Evolutionary conservation across 2,113 vertebrate species (phyloP).

Genomic region (Gorsachius goisagi): DNA sequence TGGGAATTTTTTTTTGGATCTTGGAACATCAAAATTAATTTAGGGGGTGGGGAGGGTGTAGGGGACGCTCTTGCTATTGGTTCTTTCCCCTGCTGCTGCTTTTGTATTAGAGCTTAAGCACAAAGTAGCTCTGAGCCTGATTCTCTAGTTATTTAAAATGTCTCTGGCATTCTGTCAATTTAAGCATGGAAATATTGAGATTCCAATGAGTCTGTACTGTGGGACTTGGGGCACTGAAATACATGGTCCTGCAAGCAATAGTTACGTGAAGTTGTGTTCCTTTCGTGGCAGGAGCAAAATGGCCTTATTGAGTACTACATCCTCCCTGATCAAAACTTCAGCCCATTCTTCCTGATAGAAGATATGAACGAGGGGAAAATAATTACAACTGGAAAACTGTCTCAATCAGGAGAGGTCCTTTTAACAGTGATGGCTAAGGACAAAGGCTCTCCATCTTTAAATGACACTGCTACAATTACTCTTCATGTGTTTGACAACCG

Average conservation of each 20-base stretch:
- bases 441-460: constrained; percentile 58
- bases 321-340: background rate
- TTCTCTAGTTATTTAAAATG: background rate
- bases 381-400: constrained; percentile 50
- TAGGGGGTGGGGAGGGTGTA: no score
- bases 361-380: constrained; percentile 41
- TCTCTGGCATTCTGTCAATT: background rate
- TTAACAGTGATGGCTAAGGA: constrained; percentile 61
- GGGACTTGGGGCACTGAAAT: background rate
- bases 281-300: constrained; percentile 49
- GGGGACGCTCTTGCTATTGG: background rate
- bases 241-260: background rate
- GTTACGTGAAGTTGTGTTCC: background rate
- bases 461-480: constrained; percentile 5
- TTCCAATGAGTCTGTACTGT: background rate
- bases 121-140: background rate
- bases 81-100: background rate
- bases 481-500: constrained; percentile 40
- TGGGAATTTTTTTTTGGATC: background rate
- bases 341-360: constrained; percentile 48
- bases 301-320: constrained; percentile 55
- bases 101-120: background rate
- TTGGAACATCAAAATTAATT: background rate
- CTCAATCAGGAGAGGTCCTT: constrained; percentile 6
- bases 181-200: background rate